These are phyloP conservation scores for Lycaon pictus DNA, from an alignment of 2,113 vertebrate genomes.

Conservation along the genomic window DNA sequence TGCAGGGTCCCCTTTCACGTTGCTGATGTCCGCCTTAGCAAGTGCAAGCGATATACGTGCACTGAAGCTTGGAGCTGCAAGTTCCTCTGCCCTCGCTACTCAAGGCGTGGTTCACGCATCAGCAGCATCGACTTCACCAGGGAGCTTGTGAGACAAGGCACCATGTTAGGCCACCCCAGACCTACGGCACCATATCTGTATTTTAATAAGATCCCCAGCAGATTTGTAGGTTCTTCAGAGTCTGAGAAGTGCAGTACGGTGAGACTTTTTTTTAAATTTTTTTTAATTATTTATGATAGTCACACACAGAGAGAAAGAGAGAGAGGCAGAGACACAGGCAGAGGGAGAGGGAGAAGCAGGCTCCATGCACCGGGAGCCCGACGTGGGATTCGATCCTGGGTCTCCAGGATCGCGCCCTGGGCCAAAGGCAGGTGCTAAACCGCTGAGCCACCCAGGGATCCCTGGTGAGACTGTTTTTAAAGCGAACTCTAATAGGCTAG, in stretches of 20 bases:
- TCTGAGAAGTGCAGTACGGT: background rate
- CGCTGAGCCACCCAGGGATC: no score
- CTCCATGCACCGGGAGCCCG: no score
- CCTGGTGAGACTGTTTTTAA: background rate
- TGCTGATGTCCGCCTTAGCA: background rate
- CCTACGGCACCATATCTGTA: background rate
- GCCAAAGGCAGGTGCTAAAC: no score
- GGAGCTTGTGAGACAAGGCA: background rate
- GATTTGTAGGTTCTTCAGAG: background rate
- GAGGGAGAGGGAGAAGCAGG: no score
- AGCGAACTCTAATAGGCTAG: background rate
- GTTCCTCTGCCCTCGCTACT: background rate
- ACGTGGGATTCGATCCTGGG: no score
- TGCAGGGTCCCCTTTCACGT: background rate
- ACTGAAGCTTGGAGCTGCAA: background rate
- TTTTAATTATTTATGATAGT: no score
- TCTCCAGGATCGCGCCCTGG: no score
- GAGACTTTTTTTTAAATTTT: background rate
- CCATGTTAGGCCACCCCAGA: background rate
- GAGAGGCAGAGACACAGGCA: no score
- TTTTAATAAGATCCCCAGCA: background rate
- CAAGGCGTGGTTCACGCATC: background rate
- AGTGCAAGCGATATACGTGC: no score
- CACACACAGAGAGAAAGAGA: no score
- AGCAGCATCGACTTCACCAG: accelerated